Evolutionary conservation across 2,797 vertebrate genomes (phyloP), one percentile per base, ranked within the genome.

Genomic region (Galago senegalensis): DNA sequence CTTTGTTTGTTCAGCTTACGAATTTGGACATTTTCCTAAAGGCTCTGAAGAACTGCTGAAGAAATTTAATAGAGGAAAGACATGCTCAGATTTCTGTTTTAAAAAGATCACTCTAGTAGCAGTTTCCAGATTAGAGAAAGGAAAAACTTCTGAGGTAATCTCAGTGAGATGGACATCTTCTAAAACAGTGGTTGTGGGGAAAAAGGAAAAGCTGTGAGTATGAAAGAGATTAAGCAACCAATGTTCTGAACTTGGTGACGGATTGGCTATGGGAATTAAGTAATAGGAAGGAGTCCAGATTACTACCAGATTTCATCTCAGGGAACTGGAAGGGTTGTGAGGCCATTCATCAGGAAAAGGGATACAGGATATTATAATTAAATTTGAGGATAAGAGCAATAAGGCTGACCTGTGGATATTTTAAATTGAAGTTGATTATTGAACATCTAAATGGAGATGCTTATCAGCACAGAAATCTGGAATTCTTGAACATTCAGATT

Each of bases 61-160:
- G 31, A 89, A 53, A 31, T 96, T 94, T 87, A 87, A 70, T 43
- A 93, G 60, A 93, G 53, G 56, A 86, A 97, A 97, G 58, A 84
- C 49, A 92, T 20, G 20, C 87, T 81, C 65, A 89, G 34, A 75
- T 89, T 83, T 93, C 58, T 96, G 61, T 93, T 94, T 91, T 83
- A 86, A 95, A 58, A 82, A 56, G 2, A 69, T 92, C 14, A 96
- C 18, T 85, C 34, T 72, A 81, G 60, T 20, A 89, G 37, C 63
- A 92, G 82, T 83, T 97, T 89, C 65, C 56, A 76, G 16, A 93
- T 34, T 34, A 72, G 25, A 75, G 34, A 81, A 4, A 91, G 29
- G 40, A 56, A 70, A 63, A 76, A 40, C 34, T 20, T 46, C 2
- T 67, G 70, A 69, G 40, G 53, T 81, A 81, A 92, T 40, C n/a